Conservation (phyloP, 2,113 vertebrate genomes). For the Limanda limanda region DNA sequence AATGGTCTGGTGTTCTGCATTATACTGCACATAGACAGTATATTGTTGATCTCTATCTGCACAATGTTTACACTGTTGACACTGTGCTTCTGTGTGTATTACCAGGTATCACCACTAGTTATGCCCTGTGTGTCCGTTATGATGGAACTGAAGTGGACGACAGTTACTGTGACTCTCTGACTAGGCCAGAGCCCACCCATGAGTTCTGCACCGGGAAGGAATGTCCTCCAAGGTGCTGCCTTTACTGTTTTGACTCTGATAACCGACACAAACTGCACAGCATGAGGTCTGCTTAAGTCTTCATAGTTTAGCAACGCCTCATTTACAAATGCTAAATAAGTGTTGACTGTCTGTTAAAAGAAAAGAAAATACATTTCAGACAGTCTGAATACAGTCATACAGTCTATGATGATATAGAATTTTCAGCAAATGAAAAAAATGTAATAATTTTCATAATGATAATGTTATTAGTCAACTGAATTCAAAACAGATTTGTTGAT, state of each 20-base stretch:
- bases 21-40: too few relatives aligned
- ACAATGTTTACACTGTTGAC: not conserved
- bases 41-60: too few relatives aligned
- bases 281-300: too few relatives aligned
- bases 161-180: constrained; percentile 87
- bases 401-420: too few relatives aligned
- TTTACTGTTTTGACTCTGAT: not conserved
- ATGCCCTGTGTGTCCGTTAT: constrained; percentile 87
- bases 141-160: constrained; percentile 90
- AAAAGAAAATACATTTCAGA: too few relatives aligned
- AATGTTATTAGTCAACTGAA: not conserved
- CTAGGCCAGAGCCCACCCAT: constrained; percentile 87
- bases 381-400: too few relatives aligned
- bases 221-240: constrained; percentile 88
- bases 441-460: too few relatives aligned
- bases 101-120: constrained; percentile 87
- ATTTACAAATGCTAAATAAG: too few relatives aligned
- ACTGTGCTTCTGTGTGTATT: constrained; percentile 9
- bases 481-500: not conserved
- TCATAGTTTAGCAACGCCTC: too few relatives aligned
- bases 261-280: not conserved
- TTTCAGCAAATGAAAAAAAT: too few relatives aligned
- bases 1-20: not conserved
- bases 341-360: too few relatives aligned
- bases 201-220: constrained; percentile 91